A percentile compares a stretch with the other conserved stretches of the same genome.
Evolutionary conservation across 2,888 invertebrate genomes (phyloP).

Genomic region (Amphipoea lucens): DNA sequence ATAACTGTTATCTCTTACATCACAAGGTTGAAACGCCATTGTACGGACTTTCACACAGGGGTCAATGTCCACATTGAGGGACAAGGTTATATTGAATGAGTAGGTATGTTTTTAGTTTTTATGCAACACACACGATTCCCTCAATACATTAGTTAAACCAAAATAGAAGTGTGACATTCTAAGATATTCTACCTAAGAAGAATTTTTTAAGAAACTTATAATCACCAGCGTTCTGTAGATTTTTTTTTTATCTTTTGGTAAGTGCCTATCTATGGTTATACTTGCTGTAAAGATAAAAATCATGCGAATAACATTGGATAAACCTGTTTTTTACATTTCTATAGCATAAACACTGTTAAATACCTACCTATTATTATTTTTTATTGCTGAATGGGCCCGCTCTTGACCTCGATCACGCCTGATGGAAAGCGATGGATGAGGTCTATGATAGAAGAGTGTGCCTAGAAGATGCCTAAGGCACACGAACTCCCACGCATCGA

Average conservation of each 20-base stretch:
- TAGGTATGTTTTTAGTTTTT: background rate
- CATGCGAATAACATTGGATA: background rate
- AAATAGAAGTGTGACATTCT: background rate
- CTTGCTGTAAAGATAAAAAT: background rate
- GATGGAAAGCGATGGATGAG: no score
- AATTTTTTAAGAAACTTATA: background rate
- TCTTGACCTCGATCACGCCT: no score
- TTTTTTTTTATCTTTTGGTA: background rate
- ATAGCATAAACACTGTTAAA: background rate
- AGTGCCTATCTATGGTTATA: background rate
- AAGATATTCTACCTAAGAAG: background rate
- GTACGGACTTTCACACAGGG: constrained; percentile 39
- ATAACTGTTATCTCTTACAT: constrained; percentile 22
- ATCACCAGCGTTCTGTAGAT: background rate
- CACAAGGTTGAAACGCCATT: constrained; percentile 19
- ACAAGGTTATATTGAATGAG: constrained; percentile 28
- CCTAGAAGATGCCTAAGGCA: no score
- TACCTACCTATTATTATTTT: background rate
- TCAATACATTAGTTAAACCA: background rate
- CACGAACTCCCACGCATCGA: no score
- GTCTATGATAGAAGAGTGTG: no score
- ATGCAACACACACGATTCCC: background rate
- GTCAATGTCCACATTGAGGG: constrained; percentile 56
- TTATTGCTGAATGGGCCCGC: no score
- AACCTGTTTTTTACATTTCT: background rate